Evolutionary conservation across 2,797 vertebrate species (phyloP).

Genomic region (Sebastiscus albofasciatus): DNA sequence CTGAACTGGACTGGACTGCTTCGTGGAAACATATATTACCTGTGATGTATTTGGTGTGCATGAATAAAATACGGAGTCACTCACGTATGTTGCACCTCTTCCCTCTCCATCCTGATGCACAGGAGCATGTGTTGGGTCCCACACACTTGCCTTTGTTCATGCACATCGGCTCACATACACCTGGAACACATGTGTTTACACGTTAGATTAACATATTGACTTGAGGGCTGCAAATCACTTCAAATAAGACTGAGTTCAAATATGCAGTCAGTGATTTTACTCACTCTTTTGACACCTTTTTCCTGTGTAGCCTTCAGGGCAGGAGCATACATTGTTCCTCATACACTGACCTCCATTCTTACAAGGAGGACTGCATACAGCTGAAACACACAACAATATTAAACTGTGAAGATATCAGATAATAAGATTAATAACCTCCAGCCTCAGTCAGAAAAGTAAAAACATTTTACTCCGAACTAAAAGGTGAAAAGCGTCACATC

Average conservation of each 20-base stretch:
- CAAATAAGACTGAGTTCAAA: neutral
- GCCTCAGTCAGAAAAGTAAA: neutral
- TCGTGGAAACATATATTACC: neutral
- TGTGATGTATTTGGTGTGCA: neutral
- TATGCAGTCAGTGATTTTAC: conserved; percentile 30
- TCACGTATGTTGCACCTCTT: conserved; percentile 87
- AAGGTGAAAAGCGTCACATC: neutral
- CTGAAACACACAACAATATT: conserved; percentile 72
- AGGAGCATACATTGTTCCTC: conserved; percentile 92
- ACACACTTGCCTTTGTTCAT: conserved; percentile 94
- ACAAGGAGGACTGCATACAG: conserved; percentile 91
- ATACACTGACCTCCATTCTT: conserved; percentile 92
- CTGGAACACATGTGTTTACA: conserved; percentile 69
- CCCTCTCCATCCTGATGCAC: conserved; percentile 92
- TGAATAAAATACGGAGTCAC: conserved; percentile 54
- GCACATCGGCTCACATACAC: conserved; percentile 91
- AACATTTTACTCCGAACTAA: neutral
- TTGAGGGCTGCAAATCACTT: neutral
- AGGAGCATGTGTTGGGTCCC: conserved; percentile 89
- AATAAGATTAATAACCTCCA: neutral
- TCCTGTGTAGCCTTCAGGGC: conserved; percentile 89
- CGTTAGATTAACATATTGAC: neutral
- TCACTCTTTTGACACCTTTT: conserved; percentile 93
- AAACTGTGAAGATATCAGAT: neutral
- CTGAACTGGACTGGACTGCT: too few relatives aligned